A percentile compares a stretch with the other conserved stretches of the same genome.
phyloP scores from a whole-genome alignment of 2,888 invertebrate genomes.

The Colostygia pectinataria region DNA sequence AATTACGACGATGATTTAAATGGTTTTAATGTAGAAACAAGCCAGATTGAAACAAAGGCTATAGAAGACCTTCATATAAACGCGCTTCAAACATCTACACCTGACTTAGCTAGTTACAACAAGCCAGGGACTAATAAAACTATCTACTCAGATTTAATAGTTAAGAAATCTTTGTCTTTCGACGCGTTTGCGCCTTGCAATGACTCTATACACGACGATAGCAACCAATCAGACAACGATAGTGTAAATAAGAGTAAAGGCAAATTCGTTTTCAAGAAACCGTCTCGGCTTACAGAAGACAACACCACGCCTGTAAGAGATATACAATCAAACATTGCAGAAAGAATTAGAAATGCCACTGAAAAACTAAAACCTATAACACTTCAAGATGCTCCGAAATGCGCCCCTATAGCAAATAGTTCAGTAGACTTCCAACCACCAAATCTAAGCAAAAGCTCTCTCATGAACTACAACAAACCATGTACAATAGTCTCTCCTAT shows the following conservation, averaged over 20 bases:
- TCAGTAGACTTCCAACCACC: slow-evolving; percentile 72
- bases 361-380: slow-evolving; percentile 63
- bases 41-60: slow-evolving; percentile 37
- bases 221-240: slow-evolving; percentile 48
- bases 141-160: slow-evolving; percentile 51
- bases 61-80: slow-evolving; percentile 2
- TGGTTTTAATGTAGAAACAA: slow-evolving; percentile 53
- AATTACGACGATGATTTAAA: slow-evolving; percentile 49
- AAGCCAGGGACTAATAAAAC: slow-evolving; percentile 49
- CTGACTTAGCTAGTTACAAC: slow-evolving; percentile 47
- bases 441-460: slow-evolving; percentile 52
- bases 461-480: slow-evolving; percentile 49
- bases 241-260: slow-evolving; percentile 56
- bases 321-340: slow-evolving; percentile 62
- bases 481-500: slow-evolving; percentile 50
- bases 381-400: slow-evolving; percentile 47
- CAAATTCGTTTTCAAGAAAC: slow-evolving; percentile 73
- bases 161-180: slow-evolving; percentile 58
- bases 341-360: slow-evolving; percentile 62
- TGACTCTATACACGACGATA: slow-evolving; percentile 40
- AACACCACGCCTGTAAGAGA: slow-evolving; percentile 49
- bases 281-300: slow-evolving; percentile 57
- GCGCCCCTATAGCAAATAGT: slow-evolving; percentile 54
- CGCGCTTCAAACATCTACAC: slow-evolving; percentile 52
- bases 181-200: slow-evolving; percentile 55